Percentiles rank a stretch among this genome's conserved stretches.
phyloP scores from a whole-genome alignment of 2,797 vertebrate genomes.

The Hoplostethus mediterraneus region DNA sequence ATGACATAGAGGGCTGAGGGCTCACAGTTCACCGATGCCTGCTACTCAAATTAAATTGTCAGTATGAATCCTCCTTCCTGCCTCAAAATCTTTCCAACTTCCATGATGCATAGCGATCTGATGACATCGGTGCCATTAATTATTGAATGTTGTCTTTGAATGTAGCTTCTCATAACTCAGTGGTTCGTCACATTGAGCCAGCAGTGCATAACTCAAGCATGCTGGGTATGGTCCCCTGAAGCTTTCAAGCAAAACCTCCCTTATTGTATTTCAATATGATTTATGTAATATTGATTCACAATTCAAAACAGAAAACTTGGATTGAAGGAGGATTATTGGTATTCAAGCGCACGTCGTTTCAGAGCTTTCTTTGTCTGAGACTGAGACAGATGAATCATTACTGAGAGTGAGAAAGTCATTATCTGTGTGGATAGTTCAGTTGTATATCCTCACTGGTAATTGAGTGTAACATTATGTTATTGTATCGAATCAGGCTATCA shows the following conservation, averaged over 20 bases:
- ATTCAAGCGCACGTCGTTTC: background rate
- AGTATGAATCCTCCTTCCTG: conserved; percentile 18
- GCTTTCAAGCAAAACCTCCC: too few relatives aligned
- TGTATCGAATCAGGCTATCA: background rate
- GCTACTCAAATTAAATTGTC: background rate
- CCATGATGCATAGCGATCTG: background rate
- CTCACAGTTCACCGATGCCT: conserved; percentile 1
- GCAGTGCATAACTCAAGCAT: background rate
- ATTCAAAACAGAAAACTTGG: too few relatives aligned
- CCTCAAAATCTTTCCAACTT: conserved; percentile 14
- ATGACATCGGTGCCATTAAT: background rate
- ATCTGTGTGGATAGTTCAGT: too few relatives aligned
- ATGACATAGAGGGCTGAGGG: background rate
- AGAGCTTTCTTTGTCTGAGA: background rate
- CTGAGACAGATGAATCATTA: background rate
- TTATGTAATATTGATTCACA: too few relatives aligned
- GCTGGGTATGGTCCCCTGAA: too few relatives aligned
- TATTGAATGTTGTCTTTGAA: background rate
- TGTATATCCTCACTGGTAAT: background rate
- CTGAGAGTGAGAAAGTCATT: background rate
- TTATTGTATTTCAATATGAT: too few relatives aligned
- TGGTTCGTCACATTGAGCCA: background rate
- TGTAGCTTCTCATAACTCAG: background rate
- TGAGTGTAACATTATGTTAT: background rate
- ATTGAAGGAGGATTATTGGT: too few relatives aligned